Percentiles rank a stretch among this genome's conserved stretches.
These are phyloP conservation scores for Linnaemya tessellans DNA, from an alignment of 2,888 invertebrate genomes.

Conservation along the genomic window DNA sequence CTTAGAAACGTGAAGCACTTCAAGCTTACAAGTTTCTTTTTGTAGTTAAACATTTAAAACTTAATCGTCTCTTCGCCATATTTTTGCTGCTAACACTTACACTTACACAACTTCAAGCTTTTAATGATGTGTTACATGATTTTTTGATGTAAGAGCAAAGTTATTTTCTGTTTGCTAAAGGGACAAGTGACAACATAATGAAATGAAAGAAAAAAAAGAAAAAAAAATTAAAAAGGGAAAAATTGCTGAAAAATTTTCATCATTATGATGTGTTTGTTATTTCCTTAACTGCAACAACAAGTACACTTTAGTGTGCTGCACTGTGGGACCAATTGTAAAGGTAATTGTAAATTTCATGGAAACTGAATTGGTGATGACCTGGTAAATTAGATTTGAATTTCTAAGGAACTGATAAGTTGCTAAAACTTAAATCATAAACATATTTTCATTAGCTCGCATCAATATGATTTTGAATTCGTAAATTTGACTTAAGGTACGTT, in stretches of 20 bases:
- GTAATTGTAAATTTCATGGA: too few species aligned
- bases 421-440: too few species aligned
- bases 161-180: constrained; percentile 15
- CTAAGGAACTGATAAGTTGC: too few species aligned
- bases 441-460: too few species aligned
- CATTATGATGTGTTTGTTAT: constrained; percentile 69
- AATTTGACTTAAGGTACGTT: too few species aligned
- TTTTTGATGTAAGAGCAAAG: constrained; percentile 36
- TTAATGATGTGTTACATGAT: constrained; percentile 67
- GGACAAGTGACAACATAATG: constrained; percentile 28
- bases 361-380: too few species aligned
- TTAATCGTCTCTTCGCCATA: background rate
- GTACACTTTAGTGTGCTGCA: constrained; percentile 44
- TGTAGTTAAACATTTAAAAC: constrained; percentile 1
- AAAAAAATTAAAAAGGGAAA: constrained; percentile 6
- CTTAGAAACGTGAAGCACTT: background rate
- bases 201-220: background rate
- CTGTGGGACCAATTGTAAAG: too few species aligned
- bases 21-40: background rate
- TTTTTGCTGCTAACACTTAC: constrained; percentile 17
- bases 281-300: constrained; percentile 59
- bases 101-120: constrained; percentile 57
- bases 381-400: too few species aligned
- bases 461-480: too few species aligned
- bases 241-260: constrained; percentile 53